Evolutionary conservation across 2,888 invertebrate species (phyloP).

Genomic region (Hedychridium roseum): DNA sequence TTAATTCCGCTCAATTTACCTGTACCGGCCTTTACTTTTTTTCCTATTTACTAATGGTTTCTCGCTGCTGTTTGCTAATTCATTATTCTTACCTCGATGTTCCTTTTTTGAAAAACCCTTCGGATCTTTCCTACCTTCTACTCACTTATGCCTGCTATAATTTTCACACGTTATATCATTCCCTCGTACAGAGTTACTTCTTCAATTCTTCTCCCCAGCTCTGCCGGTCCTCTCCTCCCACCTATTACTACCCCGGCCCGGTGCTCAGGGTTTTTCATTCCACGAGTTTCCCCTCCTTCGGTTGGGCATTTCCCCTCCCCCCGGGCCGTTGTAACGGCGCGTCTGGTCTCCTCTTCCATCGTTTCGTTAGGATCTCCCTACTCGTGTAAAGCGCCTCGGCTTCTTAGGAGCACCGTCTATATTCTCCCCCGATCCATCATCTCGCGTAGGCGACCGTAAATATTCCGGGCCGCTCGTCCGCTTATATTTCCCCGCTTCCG

Average conservation of each 20-base stretch:
- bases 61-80: not conserved
- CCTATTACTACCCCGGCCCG: not conserved
- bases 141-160: no score
- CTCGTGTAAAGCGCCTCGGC: no score
- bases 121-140: not conserved
- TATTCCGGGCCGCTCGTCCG: no score
- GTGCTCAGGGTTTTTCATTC: no score
- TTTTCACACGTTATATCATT: not conserved
- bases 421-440: no score
- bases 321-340: no score
- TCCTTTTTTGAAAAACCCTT: not conserved
- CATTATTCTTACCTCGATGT: not conserved
- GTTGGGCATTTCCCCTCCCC: no score
- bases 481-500: conserved; percentile 12
- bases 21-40: not conserved
- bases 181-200: not conserved
- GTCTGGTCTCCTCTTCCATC: no score
- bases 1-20: not conserved
- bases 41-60: not conserved
- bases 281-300: no score
- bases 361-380: no score
- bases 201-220: conserved; percentile 5
- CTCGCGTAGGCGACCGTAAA: no score
- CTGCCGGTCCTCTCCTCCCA: not conserved
- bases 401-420: no score